A percentile compares a stretch with the other conserved stretches of the same genome.
Conservation (phyloP, 2,113 vertebrate species). For the Stomatorhinus ivindoensis region DNA sequence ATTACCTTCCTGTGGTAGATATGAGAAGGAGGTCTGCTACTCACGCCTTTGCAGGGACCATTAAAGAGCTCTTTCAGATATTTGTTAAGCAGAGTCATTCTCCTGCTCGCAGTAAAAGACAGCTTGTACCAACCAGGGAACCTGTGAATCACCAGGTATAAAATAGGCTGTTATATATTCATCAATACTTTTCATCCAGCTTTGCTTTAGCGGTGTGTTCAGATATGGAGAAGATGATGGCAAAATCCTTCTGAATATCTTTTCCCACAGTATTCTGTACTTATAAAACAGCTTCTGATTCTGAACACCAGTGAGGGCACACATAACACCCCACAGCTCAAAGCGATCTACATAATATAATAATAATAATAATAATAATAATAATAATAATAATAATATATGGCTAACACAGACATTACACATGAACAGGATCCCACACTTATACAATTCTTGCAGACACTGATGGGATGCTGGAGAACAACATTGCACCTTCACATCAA, state of each 20-base stretch:
- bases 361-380: too few species aligned
- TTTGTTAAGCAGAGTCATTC: constrained; percentile 64
- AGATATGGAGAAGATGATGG: neutral
- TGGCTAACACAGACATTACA: neutral
- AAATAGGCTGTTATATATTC: neutral
- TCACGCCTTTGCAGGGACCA: constrained; percentile 58
- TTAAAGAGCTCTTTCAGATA: constrained; percentile 71
- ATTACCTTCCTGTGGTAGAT: neutral
- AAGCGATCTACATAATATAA: neutral
- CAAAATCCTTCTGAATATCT: neutral
- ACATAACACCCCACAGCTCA: neutral
- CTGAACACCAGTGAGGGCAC: neutral
- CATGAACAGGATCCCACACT: too few species aligned
- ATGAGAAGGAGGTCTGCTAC: constrained; percentile 2
- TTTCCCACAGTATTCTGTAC: neutral
- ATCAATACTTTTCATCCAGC: neutral
- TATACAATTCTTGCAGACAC: too few species aligned
- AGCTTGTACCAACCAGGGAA: constrained; percentile 67
- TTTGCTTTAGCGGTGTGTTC: neutral
- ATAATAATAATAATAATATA: too few species aligned
- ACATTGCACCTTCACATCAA: too few species aligned
- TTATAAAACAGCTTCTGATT: neutral
- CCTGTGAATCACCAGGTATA: constrained; percentile 43
- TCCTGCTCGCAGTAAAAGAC: constrained; percentile 55
- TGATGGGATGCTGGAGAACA: too few species aligned